Base-by-base conservation (phyloP, 2,113 vertebrate genomes). In the Colinus virginianus region DNA sequence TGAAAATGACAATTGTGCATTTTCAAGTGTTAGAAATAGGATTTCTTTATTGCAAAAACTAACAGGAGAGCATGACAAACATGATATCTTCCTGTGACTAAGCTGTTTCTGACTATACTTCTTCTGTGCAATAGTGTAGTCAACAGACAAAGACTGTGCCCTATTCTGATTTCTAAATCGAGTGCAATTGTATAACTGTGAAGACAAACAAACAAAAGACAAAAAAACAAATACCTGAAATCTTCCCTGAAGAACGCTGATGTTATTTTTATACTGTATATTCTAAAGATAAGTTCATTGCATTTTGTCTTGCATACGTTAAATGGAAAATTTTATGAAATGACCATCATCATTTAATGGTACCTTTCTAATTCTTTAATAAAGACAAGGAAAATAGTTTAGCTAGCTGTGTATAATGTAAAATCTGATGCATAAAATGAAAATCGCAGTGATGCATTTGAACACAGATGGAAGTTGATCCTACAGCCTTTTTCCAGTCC, bases 61-160 rank as follows among this genome's bases (percentile, higher is more conserved):
- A 72, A 11, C 8, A 49, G 25, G 22, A 49, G 21, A 40, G 5
- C 0, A 1, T 46, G 51, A 46, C 64, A 86, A 75, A 5, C 2
- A 2, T 51, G 13, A 34, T 0, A 0, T 76, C 48, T 68, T 81
- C 38, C 11, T 25, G 6, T 46, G n/a, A 45, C 22, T 81, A 64
- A 51, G 30, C 21, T 87, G 19, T 84, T 82, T 8, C 20, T n/a
- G 34, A 38, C 13, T 2, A 0, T 49, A 22, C 56, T 76, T 0
- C 76, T 82, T 49, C 34, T 43, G 9, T 53, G n/a, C 22, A 45
- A 45, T 7, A 72, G 9, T 16, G 9, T 32, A 51, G 26, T n/a
- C 15, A 77, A 2, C 28, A 85, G 13, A 7, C 9, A 75, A 70
- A 86, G 11, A 16, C 13, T 77, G 9, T 85, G 22, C 30, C 26